Conservation (phyloP, 2,888 invertebrate genomes). For the Oscheius sp. region DNA sequence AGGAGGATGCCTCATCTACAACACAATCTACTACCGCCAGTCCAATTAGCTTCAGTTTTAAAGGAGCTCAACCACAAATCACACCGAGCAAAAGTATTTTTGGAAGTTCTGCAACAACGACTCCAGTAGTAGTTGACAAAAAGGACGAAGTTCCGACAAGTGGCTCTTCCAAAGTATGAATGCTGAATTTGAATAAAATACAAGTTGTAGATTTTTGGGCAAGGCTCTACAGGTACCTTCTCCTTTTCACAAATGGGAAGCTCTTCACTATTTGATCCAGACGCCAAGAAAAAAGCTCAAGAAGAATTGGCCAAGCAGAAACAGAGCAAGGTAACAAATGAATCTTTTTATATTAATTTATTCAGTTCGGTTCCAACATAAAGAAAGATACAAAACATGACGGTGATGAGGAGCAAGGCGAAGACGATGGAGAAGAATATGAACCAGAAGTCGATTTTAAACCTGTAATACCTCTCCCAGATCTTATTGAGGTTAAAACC, state of each 20-base stretch:
- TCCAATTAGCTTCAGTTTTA: constrained; percentile 9
- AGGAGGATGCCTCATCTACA: constrained; percentile 4
- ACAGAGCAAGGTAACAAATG: constrained; percentile 37
- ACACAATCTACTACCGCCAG: neutral
- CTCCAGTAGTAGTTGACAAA: neutral
- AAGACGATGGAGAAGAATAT: constrained; percentile 45
- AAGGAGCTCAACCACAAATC: neutral
- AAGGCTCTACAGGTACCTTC: neutral
- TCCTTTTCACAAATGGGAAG: constrained; percentile 21
- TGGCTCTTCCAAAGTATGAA: too few relatives aligned
- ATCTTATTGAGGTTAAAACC: constrained; percentile 66
- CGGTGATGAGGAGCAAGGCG: constrained; percentile 33
- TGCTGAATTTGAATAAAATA: too few relatives aligned
- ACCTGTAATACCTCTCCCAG: constrained; percentile 68
- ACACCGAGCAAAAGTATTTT: neutral
- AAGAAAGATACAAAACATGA: constrained; percentile 3
- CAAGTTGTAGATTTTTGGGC: constrained; percentile 36
- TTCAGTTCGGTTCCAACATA: neutral
- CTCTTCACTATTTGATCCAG: constrained; percentile 36
- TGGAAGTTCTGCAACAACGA: neutral
- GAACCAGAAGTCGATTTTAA: constrained; percentile 64
- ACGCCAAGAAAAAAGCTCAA: constrained; percentile 42
- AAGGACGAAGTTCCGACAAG: neutral
- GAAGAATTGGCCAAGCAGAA: constrained; percentile 42
- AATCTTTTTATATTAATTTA: neutral